Base-by-base conservation (phyloP, 2,797 vertebrate species). In the Varecia variegata region DNA sequence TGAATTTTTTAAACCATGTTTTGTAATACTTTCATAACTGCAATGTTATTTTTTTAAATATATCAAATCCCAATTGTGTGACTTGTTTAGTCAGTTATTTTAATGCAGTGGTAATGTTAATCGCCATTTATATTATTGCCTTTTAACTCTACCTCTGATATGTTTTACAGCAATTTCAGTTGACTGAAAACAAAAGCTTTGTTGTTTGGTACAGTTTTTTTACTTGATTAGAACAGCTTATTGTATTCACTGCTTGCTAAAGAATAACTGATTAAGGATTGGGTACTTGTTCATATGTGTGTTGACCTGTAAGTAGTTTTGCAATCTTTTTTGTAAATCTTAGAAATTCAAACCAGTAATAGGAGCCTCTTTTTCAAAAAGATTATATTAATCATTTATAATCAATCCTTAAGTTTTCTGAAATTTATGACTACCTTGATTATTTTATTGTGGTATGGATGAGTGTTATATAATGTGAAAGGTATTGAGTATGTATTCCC, bases 211-310 rank as follows among this genome's bases (percentile, higher is more conserved):
- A 17, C 27, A 52, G 35, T 52, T 79, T 85, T 74, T 74, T 74
- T 85, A 21, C 27, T 68, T 71, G 50, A 52, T 79, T 90, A 12
- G 21, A 67, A 83, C 38, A 56, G 32, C 25, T 60, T 68, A 77
- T 58, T 88, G 74, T 88, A 58, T 94, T 94, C 58, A 56, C 65
- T 87, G 21, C 45, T 95, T 80, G 56, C 14, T 62, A 80, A 94
- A 38, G 65, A 90, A 90, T 71, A 45, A 17, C 73, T 54, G 23
- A 50, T 30, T 77, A 4, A 27, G 3, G 30, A 50, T 30, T 77
- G 4, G 27, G 7, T 80, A 86, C 47, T 58, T 94, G 35, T 62
- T 94, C n/a, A 45, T 62, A 20, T 47, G 18, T 76, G 7, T 85
- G 21, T 91, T 91, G 35, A 54, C 54, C 17, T 50, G n/a, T 88